Base-by-base conservation (phyloP, 2,113 vertebrate genomes). In the Cyrtonyx montezumae region DNA sequence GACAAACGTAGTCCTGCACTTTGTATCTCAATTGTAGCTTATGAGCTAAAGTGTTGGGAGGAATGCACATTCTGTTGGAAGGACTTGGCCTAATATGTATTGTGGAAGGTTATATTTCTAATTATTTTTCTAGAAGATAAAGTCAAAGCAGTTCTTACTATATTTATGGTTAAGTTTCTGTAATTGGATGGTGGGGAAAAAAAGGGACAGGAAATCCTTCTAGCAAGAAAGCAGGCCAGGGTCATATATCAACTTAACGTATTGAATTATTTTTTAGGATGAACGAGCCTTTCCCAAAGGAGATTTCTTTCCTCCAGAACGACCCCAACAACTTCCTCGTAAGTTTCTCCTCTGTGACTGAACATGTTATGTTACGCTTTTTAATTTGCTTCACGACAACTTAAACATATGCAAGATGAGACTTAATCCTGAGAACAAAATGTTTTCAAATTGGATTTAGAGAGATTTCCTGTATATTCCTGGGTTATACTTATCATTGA, bases 261-360 rank as follows among this genome's bases (percentile, higher is more conserved):
- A 8, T 69, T 66, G 13, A 75, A 79, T 67, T 76, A 2, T 77
- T 88, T 97, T 56, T 56, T 73, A 99, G 99, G 99, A 99, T 34
- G 99, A 99, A 51, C 98, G 99, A 87, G 99, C 99, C 19, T 97
- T 99, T 91, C 99, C 99, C 23, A 99, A 99, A 96, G 99, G 98
- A 95, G 98, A 99, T 70, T 99, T 99, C 96, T 98, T 98, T 68
- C 98, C 98, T 93, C 98, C 98, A 20, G 99, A 99, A 36, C 98
- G 99, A 88, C 97, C 98, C 21, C 97, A 99, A 3, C 98, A 98
- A 66, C 99, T 99, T 92, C 99, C 99, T 62, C 99, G 99, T 99
- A 97, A 98, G 99, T 98, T 21, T 95, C 78, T 80, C 34, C 89
- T 91, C 42, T 76, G 14, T 93, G 87, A 55, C 14, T 37, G 45